Conservation (phyloP, 2,797 vertebrate genomes). For the Eulemur albifrons region DNA sequence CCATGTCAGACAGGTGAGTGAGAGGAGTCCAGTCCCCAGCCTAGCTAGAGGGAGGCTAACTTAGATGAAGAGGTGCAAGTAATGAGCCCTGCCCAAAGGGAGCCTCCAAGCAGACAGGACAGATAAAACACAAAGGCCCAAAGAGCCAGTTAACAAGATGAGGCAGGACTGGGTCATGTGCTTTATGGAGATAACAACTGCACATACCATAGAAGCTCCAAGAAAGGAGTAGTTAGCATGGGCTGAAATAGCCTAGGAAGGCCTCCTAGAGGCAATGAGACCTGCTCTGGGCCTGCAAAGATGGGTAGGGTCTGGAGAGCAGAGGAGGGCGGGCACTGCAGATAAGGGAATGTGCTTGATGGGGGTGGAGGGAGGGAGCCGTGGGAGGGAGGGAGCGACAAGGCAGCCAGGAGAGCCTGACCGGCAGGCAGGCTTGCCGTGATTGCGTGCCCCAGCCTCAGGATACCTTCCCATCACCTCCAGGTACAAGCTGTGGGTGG, state of each 20-base stretch:
- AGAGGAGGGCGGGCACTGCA: neutral
- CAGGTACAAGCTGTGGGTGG: conserved; percentile 97
- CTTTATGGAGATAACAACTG: neutral
- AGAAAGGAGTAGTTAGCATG: neutral
- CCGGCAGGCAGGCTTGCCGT: neutral
- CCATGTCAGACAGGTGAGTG: conserved; percentile 98
- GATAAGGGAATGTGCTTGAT: neutral
- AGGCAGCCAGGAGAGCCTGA: neutral
- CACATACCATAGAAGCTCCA: neutral
- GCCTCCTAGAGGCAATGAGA: neutral
- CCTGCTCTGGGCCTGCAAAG: neutral
- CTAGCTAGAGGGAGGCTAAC: neutral
- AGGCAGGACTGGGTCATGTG: neutral
- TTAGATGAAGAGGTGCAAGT: neutral
- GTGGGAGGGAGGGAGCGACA: neutral
- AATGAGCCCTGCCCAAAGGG: neutral
- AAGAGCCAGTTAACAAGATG: neutral
- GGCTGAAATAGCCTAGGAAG: neutral
- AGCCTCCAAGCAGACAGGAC: neutral
- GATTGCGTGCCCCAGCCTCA: neutral
- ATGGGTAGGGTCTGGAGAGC: neutral
- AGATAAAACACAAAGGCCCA: neutral
- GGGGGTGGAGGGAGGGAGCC: too few relatives aligned
- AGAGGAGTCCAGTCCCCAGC: neutral
- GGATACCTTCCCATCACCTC: neutral